Conservation (phyloP, 2,888 invertebrate genomes). For the Cheilosia grossa region DNA sequence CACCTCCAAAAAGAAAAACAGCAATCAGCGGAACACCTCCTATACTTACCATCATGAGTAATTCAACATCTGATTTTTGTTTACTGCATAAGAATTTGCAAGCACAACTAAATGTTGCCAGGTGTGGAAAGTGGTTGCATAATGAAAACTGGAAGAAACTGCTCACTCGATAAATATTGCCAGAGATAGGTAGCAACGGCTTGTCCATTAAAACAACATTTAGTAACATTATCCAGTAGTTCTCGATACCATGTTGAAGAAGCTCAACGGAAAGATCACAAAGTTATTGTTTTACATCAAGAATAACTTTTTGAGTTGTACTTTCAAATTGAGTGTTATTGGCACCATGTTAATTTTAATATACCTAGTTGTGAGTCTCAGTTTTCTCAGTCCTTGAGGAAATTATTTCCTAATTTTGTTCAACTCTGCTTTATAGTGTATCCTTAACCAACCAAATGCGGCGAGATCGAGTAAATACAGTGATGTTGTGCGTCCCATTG, state of each 20-base stretch:
- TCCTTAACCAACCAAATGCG: slow-evolving; percentile 42
- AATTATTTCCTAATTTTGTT: neutral
- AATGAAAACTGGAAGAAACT: slow-evolving; percentile 27
- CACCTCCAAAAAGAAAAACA: slow-evolving; percentile 1
- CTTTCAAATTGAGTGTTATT: slow-evolving; percentile 56
- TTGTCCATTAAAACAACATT: slow-evolving; percentile 19
- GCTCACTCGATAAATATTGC: neutral
- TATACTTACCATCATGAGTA: neutral
- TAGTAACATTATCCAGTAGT: slow-evolving; percentile 52
- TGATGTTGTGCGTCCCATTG: slow-evolving; percentile 31
- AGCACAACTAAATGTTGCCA: slow-evolving; percentile 17
- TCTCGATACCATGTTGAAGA: slow-evolving; percentile 59
- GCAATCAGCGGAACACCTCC: slow-evolving; percentile 31
- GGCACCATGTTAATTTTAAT: slow-evolving; percentile 52
- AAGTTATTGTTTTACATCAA: slow-evolving; percentile 52
- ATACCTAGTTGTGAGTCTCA: slow-evolving; percentile 57
- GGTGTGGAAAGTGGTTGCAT: slow-evolving; percentile 38
- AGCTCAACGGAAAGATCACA: slow-evolving; percentile 49
- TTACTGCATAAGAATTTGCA: slow-evolving; percentile 23
- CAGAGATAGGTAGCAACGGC: slow-evolving; percentile 16
- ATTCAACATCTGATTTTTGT: slow-evolving; percentile 5
- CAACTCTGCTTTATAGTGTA: slow-evolving; percentile 27
- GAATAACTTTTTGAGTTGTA: slow-evolving; percentile 55
- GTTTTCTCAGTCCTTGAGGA: neutral
- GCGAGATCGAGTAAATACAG: neutral